Base-by-base conservation (phyloP, 2,113 vertebrate species). In the Tretioscincus oriximinensis region DNA sequence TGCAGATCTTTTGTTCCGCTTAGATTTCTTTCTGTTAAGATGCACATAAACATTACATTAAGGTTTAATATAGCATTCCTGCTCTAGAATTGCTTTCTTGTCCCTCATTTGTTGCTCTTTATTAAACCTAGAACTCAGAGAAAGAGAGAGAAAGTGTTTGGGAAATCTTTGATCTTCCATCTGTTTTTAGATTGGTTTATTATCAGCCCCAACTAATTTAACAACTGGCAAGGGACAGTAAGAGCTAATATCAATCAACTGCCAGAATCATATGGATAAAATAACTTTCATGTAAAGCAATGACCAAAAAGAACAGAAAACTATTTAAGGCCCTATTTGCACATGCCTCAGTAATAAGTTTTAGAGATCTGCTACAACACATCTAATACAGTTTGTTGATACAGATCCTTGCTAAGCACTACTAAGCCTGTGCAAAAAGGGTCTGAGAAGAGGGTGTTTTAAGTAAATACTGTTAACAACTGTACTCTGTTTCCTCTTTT, bases 11-110 rank as follows among this genome's bases (percentile, higher is more conserved):
- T 87, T 88, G 21, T 65, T 82, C 85, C 20, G 69, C 80, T 86
- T 45, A 73, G 84, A 35, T 78, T 78, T 85, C 82, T 91, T 89
- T 89, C 18, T 87, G 83, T 70, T 77, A 80, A 66, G 61, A 51
- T 65, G 73, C 1, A 61, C 35, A 80, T 22, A 29, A 3, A 9
- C 24, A 41, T 81, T 74, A 71, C 66, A 70, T 82, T 82, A 70
- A 41, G 12, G 49, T 9, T 7, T 83, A 75, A 77, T 75, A 77
- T 84, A 81, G 5, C n/a, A 16, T 0, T 29, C 5, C 16, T 73
- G 4, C 47, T 28, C 74, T 73, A 14, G 29, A 18, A 18, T 65
- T 31, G 28, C 5, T 66, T 81, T 83, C 31, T 81, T 77, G 47
- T 58, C 16, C 76, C 54, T 9, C 35, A 41, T 76, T 81, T 26